These are phyloP conservation scores for Dastarcus helophoroides DNA, from an alignment of 2,888 invertebrate species.

Conservation along the genomic window DNA sequence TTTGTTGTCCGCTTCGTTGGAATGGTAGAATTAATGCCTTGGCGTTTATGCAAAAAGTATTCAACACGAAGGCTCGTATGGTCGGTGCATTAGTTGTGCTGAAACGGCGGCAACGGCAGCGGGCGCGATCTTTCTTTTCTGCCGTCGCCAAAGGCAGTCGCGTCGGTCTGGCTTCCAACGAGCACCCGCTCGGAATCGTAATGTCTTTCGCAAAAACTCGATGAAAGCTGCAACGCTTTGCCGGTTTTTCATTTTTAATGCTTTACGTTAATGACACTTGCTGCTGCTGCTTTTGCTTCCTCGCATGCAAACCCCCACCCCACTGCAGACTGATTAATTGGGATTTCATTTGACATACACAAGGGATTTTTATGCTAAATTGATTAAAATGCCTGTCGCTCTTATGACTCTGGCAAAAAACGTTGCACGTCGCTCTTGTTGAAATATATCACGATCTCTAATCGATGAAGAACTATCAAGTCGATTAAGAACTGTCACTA, in stretches of 20 bases:
- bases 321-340: constrained; percentile 5
- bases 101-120: constrained; percentile 28
- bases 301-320: background rate
- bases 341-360: constrained; percentile 2
- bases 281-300: background rate
- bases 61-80: constrained; percentile 1
- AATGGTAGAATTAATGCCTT: too few species aligned
- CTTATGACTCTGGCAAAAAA: too few species aligned
- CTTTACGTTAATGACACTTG: constrained; percentile 8
- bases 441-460: too few species aligned
- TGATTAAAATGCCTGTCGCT: too few species aligned
- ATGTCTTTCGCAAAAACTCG: constrained; percentile 16
- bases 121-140: constrained; percentile 30
- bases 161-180: constrained; percentile 27
- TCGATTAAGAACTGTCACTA: too few species aligned
- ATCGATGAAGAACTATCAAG: too few species aligned
- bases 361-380: constrained; percentile 1
- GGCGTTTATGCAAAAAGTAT: constrained; percentile 1
- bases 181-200: constrained; percentile 28
- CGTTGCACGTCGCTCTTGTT: too few species aligned
- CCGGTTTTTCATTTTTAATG: constrained; percentile 21
- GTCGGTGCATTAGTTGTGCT: constrained; percentile 25
- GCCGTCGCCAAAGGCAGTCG: constrained; percentile 29
- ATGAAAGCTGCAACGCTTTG: constrained; percentile 15
- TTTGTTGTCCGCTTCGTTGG: too few species aligned